phyloP scores from a whole-genome alignment of 2,113 vertebrate species.

The Barbus barbus region DNA sequence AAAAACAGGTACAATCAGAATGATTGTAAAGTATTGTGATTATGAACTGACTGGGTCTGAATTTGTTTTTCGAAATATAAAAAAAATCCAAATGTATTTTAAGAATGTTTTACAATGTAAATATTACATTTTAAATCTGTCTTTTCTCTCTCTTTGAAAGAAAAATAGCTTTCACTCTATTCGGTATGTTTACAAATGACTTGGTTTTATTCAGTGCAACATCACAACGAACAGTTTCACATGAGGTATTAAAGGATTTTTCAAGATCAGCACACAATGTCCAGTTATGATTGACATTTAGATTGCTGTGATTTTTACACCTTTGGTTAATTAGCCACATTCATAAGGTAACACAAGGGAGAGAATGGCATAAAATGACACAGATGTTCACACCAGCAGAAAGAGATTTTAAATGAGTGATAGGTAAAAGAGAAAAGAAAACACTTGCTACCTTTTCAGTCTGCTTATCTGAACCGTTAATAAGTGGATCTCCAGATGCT shows the following conservation, averaged over 20 bases:
- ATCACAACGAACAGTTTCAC: slow-evolving; percentile 80
- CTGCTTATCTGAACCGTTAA: slow-evolving; percentile 17
- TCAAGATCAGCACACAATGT: slow-evolving; percentile 77
- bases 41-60: background rate
- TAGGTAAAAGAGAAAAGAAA: slow-evolving; percentile 23
- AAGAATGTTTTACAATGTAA: slow-evolving; percentile 3
- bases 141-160: background rate
- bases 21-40: too few species aligned
- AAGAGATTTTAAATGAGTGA: slow-evolving; percentile 41
- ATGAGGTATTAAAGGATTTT: slow-evolving; percentile 84
- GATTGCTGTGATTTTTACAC: slow-evolving; percentile 47
- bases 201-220: slow-evolving; percentile 76
- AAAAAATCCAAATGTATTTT: background rate
- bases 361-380: slow-evolving; percentile 66
- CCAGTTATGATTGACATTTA: slow-evolving; percentile 59
- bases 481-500: background rate
- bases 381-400: slow-evolving; percentile 43
- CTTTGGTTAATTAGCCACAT: slow-evolving; percentile 84
- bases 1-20: background rate
- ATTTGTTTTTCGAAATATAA: background rate
- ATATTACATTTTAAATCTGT: background rate
- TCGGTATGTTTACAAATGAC: slow-evolving; percentile 70
- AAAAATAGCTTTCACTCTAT: slow-evolving; percentile 23
- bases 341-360: slow-evolving; percentile 72
- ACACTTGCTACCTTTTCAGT: slow-evolving; percentile 44